phyloP scores from a whole-genome alignment of 1,140 invertebrate species.

The Solenopsis invicta region DNA sequence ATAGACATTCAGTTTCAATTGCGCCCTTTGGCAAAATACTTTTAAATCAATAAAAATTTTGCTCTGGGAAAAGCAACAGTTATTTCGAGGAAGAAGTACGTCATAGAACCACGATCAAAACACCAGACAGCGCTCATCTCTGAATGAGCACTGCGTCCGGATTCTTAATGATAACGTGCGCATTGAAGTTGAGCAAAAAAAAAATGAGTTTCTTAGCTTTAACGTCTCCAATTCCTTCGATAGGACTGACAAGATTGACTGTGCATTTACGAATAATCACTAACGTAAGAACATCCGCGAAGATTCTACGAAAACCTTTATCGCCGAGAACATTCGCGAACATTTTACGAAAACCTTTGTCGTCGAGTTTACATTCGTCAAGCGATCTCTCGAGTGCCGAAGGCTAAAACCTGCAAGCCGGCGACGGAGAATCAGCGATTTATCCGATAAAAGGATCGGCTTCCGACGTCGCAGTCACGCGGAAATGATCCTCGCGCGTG shows the following conservation, averaged over 20 bases:
- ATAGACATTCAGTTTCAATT: not conserved
- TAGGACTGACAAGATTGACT: no score
- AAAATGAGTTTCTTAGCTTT: not conserved
- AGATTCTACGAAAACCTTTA: not conserved
- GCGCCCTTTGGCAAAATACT: not conserved
- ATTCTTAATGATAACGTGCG: not conserved
- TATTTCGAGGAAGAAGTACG: not conserved
- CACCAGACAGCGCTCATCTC: not conserved
- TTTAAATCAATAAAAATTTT: not conserved
- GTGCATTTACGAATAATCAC: not conserved
- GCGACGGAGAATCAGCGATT: not conserved
- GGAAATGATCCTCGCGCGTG: not conserved
- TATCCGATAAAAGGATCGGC: not conserved
- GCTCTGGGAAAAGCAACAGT: slow-evolving; percentile 18
- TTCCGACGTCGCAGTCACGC: not conserved
- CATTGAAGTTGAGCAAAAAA: not conserved
- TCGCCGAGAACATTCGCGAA: not conserved
- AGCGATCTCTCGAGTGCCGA: not conserved
- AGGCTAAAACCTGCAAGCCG: not conserved
- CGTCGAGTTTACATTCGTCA: no score
- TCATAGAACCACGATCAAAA: not conserved
- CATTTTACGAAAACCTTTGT: not conserved
- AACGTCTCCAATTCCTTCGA: not conserved
- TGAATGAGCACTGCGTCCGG: not conserved
- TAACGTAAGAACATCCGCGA: not conserved